phyloP scores from a whole-genome alignment of 2,113 vertebrate species.

The Corythaeola cristata region DNA sequence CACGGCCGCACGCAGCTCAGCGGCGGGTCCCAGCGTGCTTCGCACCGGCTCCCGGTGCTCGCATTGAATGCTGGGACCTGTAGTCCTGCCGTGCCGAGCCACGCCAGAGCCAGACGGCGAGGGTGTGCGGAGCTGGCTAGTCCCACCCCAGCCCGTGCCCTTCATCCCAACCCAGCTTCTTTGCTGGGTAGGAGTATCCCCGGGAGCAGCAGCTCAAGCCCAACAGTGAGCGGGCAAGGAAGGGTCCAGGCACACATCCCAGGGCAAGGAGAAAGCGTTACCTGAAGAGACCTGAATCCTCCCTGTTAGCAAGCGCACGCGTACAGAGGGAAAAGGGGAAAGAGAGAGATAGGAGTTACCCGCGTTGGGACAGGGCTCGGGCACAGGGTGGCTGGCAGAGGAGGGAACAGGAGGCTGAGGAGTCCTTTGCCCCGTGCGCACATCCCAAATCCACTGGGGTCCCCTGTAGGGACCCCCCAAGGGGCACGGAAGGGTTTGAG shows the following conservation, averaged over 20 bases:
- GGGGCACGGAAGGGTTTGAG: background rate
- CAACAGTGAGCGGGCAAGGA: background rate
- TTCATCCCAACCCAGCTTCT: background rate
- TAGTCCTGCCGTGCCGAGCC: background rate
- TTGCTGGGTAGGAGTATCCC: background rate
- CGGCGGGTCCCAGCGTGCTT: background rate
- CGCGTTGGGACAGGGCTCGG: conserved; percentile 40
- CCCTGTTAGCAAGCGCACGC: conserved; percentile 88
- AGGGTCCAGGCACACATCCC: background rate
- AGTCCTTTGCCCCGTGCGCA: background rate
- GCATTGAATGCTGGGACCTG: conserved; percentile 45
- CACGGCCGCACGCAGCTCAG: background rate
- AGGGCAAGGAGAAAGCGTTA: conserved; percentile 77
- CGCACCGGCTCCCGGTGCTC: background rate
- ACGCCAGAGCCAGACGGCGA: accelerated
- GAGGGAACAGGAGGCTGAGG: background rate
- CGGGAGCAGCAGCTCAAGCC: background rate
- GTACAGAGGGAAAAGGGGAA: conserved; percentile 68
- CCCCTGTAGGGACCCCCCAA: background rate
- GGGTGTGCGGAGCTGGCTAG: background rate
- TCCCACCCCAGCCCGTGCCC: background rate
- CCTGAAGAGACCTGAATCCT: conserved; percentile 98
- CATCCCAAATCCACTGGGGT: background rate
- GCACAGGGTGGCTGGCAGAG: background rate
- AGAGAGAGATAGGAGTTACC: conserved; percentile 76